phyloP scores from a whole-genome alignment of 2,113 vertebrate species.

The Falcunculus frontatus region DNA sequence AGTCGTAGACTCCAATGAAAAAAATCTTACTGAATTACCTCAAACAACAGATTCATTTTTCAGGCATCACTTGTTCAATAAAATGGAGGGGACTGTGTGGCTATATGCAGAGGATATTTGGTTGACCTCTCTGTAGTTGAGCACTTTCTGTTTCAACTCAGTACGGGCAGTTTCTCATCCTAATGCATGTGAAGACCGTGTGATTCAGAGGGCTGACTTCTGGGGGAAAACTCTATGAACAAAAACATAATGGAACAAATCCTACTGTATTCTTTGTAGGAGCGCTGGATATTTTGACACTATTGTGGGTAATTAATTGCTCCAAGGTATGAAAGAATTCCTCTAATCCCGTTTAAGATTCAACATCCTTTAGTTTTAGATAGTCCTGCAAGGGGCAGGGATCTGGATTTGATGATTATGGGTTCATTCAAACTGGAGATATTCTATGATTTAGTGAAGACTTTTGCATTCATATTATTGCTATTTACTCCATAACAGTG shows the following conservation, averaged over 20 bases:
- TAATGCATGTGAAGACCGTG: rapidly evolving
- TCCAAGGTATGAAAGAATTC: neutral
- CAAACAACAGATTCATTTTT: neutral
- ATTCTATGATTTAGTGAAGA: neutral
- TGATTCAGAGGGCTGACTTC: neutral
- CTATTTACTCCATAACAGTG: neutral
- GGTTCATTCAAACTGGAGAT: neutral
- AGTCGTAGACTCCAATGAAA: neutral
- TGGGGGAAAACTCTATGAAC: neutral
- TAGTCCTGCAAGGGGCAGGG: too few species aligned
- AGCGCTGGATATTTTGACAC: rapidly evolving
- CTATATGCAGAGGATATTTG: neutral
- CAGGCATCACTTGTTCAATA: neutral
- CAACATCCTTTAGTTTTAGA: neutral
- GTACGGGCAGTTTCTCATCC: neutral
- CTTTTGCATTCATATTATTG: neutral
- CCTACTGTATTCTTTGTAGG: neutral
- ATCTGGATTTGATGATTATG: neutral
- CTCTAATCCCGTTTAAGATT: neutral
- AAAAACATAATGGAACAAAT: neutral
- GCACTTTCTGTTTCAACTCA: neutral
- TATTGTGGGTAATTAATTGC: neutral
- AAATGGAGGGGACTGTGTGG: neutral
- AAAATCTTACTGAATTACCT: neutral
- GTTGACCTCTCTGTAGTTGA: neutral